Evolutionary conservation across 2,797 vertebrate species (phyloP).

Genomic region (Chloroceryle amazona): DNA sequence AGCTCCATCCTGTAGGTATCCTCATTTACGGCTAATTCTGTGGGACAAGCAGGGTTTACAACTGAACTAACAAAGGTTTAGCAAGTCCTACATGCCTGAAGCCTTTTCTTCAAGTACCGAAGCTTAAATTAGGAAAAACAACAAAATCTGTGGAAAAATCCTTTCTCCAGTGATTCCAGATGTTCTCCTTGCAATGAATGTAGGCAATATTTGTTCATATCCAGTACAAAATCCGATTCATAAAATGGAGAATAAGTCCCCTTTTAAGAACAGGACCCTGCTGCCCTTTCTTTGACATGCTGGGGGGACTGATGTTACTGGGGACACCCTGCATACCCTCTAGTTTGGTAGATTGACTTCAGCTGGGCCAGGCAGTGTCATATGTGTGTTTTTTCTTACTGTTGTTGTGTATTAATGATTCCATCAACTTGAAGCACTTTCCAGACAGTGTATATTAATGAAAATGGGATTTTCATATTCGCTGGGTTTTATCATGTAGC

Average conservation of each 20-base stretch:
- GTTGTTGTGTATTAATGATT: neutral
- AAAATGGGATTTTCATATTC: neutral
- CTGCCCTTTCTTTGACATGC: neutral
- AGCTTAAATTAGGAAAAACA: neutral
- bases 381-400: neutral
- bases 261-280: neutral
- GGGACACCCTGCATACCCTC: neutral
- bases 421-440: neutral
- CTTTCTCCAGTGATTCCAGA: neutral
- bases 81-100: neutral
- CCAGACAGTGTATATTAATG: neutral
- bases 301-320: neutral
- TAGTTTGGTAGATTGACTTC: neutral
- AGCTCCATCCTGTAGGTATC: neutral
- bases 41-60: neutral
- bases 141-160: neutral
- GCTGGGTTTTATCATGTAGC: neutral
- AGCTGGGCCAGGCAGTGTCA: neutral
- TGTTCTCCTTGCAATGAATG: neutral
- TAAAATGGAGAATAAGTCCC: neutral
- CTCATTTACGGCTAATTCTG: conserved; percentile 22
- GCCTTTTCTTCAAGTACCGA: neutral
- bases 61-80: neutral
- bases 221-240: neutral
- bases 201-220: neutral